Evolutionary conservation across 2,797 vertebrate species (phyloP).

Genomic region (Centroberyx gerrardi): DNA sequence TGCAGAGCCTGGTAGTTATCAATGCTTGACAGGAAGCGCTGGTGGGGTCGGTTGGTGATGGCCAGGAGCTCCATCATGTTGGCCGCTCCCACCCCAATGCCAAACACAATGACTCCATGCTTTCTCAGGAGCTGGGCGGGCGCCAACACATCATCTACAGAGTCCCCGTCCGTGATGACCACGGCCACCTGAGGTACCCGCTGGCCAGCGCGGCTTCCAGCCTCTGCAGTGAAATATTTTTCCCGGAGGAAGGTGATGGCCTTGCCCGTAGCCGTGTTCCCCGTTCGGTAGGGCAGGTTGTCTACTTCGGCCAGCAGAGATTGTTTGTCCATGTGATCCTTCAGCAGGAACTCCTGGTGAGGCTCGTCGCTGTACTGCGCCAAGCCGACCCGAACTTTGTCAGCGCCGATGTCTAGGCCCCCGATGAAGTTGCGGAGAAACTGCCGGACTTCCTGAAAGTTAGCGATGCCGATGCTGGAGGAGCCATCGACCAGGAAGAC

Average conservation of each 20-base stretch:
- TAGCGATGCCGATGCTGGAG: constrained; percentile 75
- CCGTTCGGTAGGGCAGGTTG: constrained; percentile 75
- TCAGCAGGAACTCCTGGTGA: constrained; percentile 84
- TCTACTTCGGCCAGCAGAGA: constrained; percentile 80
- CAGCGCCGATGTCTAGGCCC: constrained; percentile 82
- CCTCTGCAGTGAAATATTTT: constrained; percentile 77
- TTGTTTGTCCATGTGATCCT: constrained; percentile 77
- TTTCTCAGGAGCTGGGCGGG: constrained; percentile 77
- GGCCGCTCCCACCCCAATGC: constrained; percentile 81
- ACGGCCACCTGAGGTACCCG: constrained; percentile 87
- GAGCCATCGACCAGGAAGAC: constrained; percentile 91
- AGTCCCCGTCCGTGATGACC: constrained; percentile 87
- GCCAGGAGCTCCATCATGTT: constrained; percentile 72
- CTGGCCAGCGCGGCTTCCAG: constrained; percentile 79
- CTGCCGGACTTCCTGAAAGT: constrained; percentile 84
- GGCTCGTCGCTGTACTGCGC: constrained; percentile 84
- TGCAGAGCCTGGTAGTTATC: constrained; percentile 80
- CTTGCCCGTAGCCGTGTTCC: constrained; percentile 82
- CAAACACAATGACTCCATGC: constrained; percentile 84
- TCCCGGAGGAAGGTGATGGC: constrained; percentile 83
- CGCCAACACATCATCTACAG: constrained; percentile 75
- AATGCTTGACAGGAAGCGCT: constrained; percentile 80
- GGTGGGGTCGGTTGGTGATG: constrained; percentile 84
- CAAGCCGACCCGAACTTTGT: constrained; percentile 85
- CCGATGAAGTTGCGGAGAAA: constrained; percentile 81